phyloP scores from a whole-genome alignment of 37 sponge, comb jelly and placozoan species.

The Theonella swinhoei region DNA sequence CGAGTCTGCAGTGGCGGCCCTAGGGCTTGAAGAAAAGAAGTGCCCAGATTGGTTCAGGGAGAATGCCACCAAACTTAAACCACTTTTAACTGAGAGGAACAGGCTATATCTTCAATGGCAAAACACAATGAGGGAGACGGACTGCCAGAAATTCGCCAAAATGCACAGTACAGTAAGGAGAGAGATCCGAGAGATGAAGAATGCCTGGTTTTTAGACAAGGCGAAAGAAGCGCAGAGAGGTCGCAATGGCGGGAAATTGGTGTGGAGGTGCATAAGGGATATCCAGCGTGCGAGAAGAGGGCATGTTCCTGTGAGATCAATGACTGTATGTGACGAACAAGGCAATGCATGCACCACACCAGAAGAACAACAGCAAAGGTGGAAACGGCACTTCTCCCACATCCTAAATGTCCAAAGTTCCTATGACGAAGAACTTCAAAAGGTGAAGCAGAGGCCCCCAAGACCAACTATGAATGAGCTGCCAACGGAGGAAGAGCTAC shows the following conservation, averaged over 20 bases:
- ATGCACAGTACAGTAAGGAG: too few species aligned
- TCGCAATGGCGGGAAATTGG: constrained; percentile 2
- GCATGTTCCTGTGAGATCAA: neutral
- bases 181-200: too few species aligned
- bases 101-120: too few species aligned
- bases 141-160: too few species aligned
- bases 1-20: too few species aligned
- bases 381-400: constrained; percentile 22
- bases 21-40: too few species aligned
- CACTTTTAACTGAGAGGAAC: too few species aligned
- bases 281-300: constrained; percentile 16
- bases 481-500: neutral
- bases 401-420: constrained; percentile 20
- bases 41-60: too few species aligned
- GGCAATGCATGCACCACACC: neutral
- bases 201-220: neutral
- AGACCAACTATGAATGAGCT: neutral
- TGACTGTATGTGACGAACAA: neutral
- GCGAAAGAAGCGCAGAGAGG: neutral
- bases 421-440: constrained; percentile 20
- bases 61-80: too few species aligned
- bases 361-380: constrained; percentile 3
- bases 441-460: too few species aligned
- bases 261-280: constrained; percentile 1
- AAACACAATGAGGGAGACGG: too few species aligned